Base-by-base conservation (phyloP, 2,888 invertebrate species). In the Eupithecia vulgata region DNA sequence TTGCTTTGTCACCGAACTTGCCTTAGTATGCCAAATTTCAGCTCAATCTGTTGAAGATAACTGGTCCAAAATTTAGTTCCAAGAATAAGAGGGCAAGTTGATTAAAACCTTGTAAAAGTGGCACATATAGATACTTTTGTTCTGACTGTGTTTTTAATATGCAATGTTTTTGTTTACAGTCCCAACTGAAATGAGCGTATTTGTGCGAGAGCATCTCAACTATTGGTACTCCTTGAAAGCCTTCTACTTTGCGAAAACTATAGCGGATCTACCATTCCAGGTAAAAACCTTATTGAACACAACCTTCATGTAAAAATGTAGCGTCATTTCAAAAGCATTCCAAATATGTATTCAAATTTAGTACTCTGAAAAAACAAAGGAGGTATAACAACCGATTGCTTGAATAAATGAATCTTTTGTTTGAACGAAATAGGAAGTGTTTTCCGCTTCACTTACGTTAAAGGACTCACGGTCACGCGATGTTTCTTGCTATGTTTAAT, bases 191-290 rank as follows among this genome's bases (percentile, higher is more conserved):
- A 98, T 99, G 98, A 97, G 97, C 42, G 98, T 99, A 70, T 98
- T 99, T 93, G 96, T 98, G 78, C 95, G 98, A 88, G 99, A 99
- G 91, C 98, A 99, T 95, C 95, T 99, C 76, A 99, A 99, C 91
- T 98, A 98, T 87, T 99, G 99, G 99, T 99, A 99, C 91, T 99
- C 99, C 37, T 93, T 99, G 77, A 98, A 98, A 91, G 97, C 99
- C n/a, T 99, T 98, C 93, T 99, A 99, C 91, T 96, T 99, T 84
- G 99, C 99, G 68, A 98, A 98, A 93, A 99, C 99, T n/a, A 95
- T 99, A 89, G 98, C 98, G 21, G 99, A 99, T 90, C 95, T 99
- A 91, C 99, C 99, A 76, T 99, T 99, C 94, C 99, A 99, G 96
- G 98, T 98, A 94, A n/a, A n/a, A 35, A 59, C 48, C 65, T 1